Base-by-base conservation (phyloP, 1,140 invertebrate genomes). In the Pygmarrhopalites habei region DNA sequence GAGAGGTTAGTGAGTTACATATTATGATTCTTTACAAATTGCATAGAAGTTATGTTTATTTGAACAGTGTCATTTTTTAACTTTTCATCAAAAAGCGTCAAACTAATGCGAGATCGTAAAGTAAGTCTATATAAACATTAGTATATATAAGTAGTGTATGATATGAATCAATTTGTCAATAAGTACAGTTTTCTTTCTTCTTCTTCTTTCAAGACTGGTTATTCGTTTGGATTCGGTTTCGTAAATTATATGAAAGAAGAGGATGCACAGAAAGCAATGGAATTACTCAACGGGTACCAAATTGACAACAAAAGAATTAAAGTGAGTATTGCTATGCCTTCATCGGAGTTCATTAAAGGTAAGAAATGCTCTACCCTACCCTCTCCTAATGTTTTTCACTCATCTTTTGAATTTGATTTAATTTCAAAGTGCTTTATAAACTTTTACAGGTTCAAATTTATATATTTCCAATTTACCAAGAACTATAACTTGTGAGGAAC, bases 211-310 rank as follows among this genome's bases (percentile, higher is more conserved):
- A n/a, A n/a, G n/a, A 93, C 92, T 76, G 90, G 90, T 28, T 96
- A 96, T 76, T 95, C 90, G 75, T 96, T 90, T 77, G 93, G 94
- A 17, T 97, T 95, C 78, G 94, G 92, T 21, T 97, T 97, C 80
- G 91, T 96, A 17, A 94, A 96, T 75, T 97, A 90, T 76, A 80
- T 83, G 25, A 85, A 84, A 65, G 84, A 87, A 65, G 85, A 90
- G 74, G 90, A 93, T 79, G 92, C 93, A 21, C 77, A 83, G 44
- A 82, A 85, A 70, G 93, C 94, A 28, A 94, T 95, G 64, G 82
- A 85, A 69, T 85, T 85, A 7, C 81, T 95, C 62, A 95, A 95
- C 77, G 92, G 92, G 26, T 83, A 90, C 64, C 85, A 90, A 75
- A 82, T 94, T 39, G 85, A 90, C 71, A 89, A 91, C 75, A 91